Conservation (phyloP, 2,888 invertebrate genomes). For the Synergus laeviventris region DNA sequence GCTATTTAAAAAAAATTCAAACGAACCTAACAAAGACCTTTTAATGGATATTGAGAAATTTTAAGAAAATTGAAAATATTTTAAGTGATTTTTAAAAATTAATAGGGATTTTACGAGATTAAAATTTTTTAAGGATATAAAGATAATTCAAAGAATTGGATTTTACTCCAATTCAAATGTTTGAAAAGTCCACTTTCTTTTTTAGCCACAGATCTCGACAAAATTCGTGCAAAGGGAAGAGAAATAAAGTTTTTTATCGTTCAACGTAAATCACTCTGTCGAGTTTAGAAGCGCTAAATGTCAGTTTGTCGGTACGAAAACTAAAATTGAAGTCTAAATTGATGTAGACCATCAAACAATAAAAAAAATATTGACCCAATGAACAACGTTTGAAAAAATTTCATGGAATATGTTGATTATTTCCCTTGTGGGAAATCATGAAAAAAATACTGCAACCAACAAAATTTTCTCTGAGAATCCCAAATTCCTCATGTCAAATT, state of each 20-base stretch:
- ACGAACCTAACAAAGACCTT: too few species aligned
- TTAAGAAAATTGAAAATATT: too few species aligned
- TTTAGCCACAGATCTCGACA: too few species aligned
- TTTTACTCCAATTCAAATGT: too few species aligned
- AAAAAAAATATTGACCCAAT: conserved; percentile 6
- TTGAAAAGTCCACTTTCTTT: too few species aligned
- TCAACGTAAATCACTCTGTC: conserved; percentile 8
- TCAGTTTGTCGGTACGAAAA: conserved; percentile 15
- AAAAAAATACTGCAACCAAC: not conserved
- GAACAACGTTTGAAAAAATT: conserved; percentile 1
- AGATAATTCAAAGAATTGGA: too few species aligned
- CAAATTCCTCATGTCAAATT: not conserved
- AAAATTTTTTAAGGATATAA: too few species aligned
- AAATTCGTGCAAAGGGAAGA: not conserved
- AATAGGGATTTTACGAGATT: too few species aligned
- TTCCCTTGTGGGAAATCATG: not conserved
- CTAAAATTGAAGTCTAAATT: conserved; percentile 7
- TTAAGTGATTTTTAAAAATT: too few species aligned
- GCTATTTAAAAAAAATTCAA: too few species aligned
- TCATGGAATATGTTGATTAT: not conserved
- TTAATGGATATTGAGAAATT: too few species aligned
- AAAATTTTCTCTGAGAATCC: not conserved
- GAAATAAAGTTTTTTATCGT: not conserved
- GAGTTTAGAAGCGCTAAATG: conserved; percentile 19
- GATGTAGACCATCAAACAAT: conserved; percentile 13